Evolutionary conservation across 2,113 vertebrate genomes (phyloP), one percentile per base, ranked within the genome.

Genomic region (Alouatta palliata): DNA sequence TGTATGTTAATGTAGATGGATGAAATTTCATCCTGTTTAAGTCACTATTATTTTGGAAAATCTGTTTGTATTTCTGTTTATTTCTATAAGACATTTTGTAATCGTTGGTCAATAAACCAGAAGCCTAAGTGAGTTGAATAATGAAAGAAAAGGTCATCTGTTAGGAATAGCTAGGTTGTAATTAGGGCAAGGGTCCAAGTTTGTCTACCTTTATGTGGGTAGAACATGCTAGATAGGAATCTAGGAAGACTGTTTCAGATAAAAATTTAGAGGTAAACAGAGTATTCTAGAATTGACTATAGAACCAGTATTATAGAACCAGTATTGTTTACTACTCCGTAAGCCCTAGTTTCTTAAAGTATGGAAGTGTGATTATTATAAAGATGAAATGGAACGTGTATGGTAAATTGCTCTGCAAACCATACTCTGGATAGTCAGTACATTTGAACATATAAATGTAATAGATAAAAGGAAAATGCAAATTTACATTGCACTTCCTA

Each of bases 121-220:
- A 66, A 71, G 58, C 35, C 8, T 83, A 95, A 52, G 19, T 85
- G 77, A 82, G 40, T 37, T 85, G 56, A 90, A 87, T 73, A 95
- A 81, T 68, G 52, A 58, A 35, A 90, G 45, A 92, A 95, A 95
- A 11, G 21, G 6, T 25, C 68, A 32, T 96, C 73, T 94, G 49
- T 85, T 93, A 84, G 54, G 86, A 94, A 52, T 84, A 92, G 37
- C 37, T 80, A 52, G 49, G 32, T 9, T 83, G 0, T 91, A 70
- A 85, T 89, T 91, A 96, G 61, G 88, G 66, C 47, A 58, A 47
- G 27, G 13, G 45, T 73, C 37, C 76, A 73, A 6, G 9, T 14
- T 93, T 84, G 35, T 75, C 83, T 89, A 64, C 61, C 56, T 95
- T 94, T 70, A 45, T 92, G 43, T 87, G 66, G n/a, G 37, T 70